phyloP scores from a whole-genome alignment of 2,888 invertebrate species.

The Drosophila gaucha region DNA sequence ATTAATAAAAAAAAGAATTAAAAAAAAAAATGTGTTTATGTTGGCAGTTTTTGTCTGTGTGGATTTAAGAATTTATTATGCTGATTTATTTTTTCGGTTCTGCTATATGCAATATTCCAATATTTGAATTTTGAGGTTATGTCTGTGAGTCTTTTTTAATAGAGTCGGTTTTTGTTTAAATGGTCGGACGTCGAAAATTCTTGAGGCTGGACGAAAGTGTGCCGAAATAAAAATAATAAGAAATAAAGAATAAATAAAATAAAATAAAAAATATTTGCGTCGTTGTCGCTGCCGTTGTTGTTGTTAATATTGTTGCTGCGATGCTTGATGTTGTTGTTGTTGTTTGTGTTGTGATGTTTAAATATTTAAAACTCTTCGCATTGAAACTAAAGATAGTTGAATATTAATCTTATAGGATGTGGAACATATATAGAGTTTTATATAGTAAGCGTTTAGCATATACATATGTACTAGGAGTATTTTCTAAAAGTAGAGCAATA shows the following conservation, averaged over 20 bases:
- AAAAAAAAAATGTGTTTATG: constrained; percentile 23
- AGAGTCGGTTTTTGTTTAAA: constrained; percentile 27
- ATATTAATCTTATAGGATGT: constrained; percentile 59
- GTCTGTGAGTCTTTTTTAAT: constrained; percentile 64
- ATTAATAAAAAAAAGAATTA: constrained; percentile 14
- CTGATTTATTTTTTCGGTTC: constrained; percentile 1
- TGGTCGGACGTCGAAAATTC: constrained; percentile 68
- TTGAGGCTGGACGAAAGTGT: constrained; percentile 44
- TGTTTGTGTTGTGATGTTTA: constrained; percentile 46
- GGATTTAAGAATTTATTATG: constrained; percentile 6
- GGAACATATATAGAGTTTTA: constrained; percentile 42
- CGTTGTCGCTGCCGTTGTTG: constrained; percentile 33
- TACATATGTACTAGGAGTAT: constrained; percentile 60
- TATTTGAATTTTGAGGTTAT: constrained; percentile 42
- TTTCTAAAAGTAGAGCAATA: constrained; percentile 65
- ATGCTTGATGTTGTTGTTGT: constrained; percentile 4
- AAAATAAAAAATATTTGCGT: constrained; percentile 41
- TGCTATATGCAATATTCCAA: constrained; percentile 18
- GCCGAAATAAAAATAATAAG: constrained; percentile 18
- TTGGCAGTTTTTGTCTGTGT: constrained; percentile 69
- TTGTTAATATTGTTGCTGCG: constrained; percentile 2
- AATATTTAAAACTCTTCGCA: constrained; percentile 62
- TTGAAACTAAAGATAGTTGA: constrained; percentile 60
- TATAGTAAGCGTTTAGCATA: constrained; percentile 48
- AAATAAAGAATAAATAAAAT: constrained; percentile 6